A percentile compares a stretch with the other conserved stretches of the same genome.
These are phyloP conservation scores for Atta texana DNA, from an alignment of 1,140 invertebrate genomes.

Conservation along the genomic window DNA sequence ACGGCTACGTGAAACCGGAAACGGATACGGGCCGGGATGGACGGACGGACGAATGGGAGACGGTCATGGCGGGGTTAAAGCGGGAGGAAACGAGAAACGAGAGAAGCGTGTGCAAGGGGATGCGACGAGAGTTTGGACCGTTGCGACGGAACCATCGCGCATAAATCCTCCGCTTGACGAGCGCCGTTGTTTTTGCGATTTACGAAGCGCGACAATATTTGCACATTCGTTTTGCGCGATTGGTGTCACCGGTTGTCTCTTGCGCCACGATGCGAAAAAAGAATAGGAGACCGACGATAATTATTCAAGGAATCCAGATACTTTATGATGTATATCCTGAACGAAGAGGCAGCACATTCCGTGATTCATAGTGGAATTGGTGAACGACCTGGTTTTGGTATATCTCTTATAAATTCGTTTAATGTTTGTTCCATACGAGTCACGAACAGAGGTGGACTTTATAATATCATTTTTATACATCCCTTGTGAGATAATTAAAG, in stretches of 20 bases:
- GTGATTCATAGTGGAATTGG: neutral
- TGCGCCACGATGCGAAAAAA: neutral
- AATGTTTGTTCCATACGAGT: neutral
- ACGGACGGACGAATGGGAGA: conserved; percentile 9
- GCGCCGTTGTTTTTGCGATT: conserved; percentile 74
- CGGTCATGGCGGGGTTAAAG: conserved; percentile 37
- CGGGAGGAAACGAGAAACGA: neutral
- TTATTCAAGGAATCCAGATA: conserved; percentile 47
- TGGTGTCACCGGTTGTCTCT: conserved; percentile 59
- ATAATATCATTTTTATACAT: neutral
- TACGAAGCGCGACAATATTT: conserved; percentile 74
- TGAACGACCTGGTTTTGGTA: neutral
- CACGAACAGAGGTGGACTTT: neutral
- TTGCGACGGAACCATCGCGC: conserved; percentile 66
- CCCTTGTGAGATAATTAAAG: neutral
- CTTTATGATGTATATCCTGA: neutral
- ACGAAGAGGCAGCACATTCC: neutral
- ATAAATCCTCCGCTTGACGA: conserved; percentile 72
- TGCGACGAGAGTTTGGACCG: conserved; percentile 27
- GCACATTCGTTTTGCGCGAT: conserved; percentile 67
- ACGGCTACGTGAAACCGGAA: conserved; percentile 71
- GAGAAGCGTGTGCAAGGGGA: neutral
- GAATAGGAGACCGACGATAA: conserved; percentile 47
- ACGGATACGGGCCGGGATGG: conserved; percentile 63
- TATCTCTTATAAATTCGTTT: neutral